Base-by-base conservation (phyloP, 2,888 invertebrate species). In the Trissolcus japonicus region DNA sequence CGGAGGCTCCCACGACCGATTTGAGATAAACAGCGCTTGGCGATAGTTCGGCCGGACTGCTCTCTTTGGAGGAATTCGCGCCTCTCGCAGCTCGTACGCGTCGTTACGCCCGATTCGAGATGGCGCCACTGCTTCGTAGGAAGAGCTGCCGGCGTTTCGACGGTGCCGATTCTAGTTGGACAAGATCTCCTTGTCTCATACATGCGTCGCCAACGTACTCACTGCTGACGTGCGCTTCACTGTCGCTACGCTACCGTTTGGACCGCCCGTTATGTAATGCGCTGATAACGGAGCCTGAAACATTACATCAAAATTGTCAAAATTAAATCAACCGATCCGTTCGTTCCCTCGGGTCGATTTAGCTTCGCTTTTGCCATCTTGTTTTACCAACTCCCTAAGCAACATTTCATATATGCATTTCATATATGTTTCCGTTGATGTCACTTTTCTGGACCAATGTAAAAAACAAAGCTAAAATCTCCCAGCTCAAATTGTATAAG, bases 191-290 rank as follows among this genome's bases (percentile, higher is more conserved):
- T 83, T 79, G 60, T 78, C 88, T 91, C 92, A 93, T 90, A 93
- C 93, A 86, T 93, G 93, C 86, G 93, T 93, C 80, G 93, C 93
- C 87, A 93, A 90, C 56, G 92, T 92, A 75, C 92, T 92, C 61
- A 87, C 86, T 40, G 88, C 89, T 77, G 88, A 86, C 21, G 88
- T 88, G 66, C 93, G 90, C 85, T 93, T 93, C 60, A 92, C 91
- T 80, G 92, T 91, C 61, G 91, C 91, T 77, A 91, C 90, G 75
- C 91, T 91, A 61, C 91, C 90, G 84, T 90, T 92, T 75, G 92
- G 91, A 61, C 89, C 89, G 43, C 89, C 89, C 48, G 89, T 89
- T 81, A 89, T 88, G 76, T 89, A 89, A 79, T 89, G 89, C 71
- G 88, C 88, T 41, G 88, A 88, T 2, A 88, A 80, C 57, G 89